Percentiles rank a stretch among this genome's conserved stretches.
Evolutionary conservation across 1,140 invertebrate genomes (phyloP).

Genomic region (Megathymus violae): DNA sequence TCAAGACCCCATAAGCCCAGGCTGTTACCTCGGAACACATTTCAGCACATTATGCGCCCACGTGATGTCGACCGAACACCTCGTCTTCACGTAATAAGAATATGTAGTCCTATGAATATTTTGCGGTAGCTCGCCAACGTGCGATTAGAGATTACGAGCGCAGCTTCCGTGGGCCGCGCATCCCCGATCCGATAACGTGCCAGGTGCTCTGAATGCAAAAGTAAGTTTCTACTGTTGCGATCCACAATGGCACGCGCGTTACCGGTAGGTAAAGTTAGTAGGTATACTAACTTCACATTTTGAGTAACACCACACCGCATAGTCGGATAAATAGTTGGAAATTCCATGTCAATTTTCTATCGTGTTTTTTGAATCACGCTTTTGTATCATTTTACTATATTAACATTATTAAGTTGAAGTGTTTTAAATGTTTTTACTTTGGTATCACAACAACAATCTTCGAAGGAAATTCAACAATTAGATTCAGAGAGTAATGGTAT

Average conservation of each 20-base stretch:
- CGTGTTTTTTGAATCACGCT: no score
- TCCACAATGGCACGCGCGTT: constrained; percentile 16
- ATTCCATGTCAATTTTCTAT: not conserved
- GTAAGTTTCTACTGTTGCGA: constrained; percentile 15
- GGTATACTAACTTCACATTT: not conserved
- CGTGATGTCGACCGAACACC: constrained; percentile 55
- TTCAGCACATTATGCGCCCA: constrained; percentile 73
- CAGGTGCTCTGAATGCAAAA: constrained; percentile 16
- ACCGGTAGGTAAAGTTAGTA: not conserved
- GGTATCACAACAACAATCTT: no score
- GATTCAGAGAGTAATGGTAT: no score
- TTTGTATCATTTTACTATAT: no score
- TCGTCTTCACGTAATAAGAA: constrained; percentile 67
- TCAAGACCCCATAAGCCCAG: constrained; percentile 47
- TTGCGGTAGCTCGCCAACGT: constrained; percentile 50
- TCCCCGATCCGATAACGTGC: constrained; percentile 14
- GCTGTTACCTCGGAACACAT: constrained; percentile 74
- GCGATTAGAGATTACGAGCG: constrained; percentile 46
- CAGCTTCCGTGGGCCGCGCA: constrained; percentile 9
- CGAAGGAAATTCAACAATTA: no score
- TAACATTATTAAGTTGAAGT: no score
- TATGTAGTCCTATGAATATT: constrained; percentile 68
- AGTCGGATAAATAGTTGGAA: constrained; percentile 13
- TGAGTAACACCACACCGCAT: not conserved
- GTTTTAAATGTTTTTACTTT: no score